Base-by-base conservation (phyloP, 2,113 vertebrate genomes). In the Notothenia rossii region DNA sequence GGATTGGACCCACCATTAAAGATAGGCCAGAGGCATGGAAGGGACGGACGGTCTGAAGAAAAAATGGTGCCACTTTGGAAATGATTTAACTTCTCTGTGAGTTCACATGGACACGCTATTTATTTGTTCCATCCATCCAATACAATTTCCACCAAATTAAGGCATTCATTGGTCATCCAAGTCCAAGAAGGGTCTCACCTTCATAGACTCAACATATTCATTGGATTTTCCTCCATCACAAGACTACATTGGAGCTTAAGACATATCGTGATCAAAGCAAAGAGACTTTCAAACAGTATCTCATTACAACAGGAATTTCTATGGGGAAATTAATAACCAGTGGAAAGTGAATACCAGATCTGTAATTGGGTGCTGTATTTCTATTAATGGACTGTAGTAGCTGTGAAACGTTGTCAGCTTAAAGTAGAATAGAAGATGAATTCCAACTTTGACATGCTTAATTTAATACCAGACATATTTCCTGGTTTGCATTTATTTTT, bases 301-400 rank as follows among this genome's bases (percentile, higher is more conserved):
- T 77, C 48, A 77, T 82, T 75, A 79, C 71, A 73, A 17, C 14
- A 1, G 58, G 51, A 43, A 40, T 66, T 82, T 46, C 62, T 48
- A 8, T 51, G 61, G 58, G 62, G 17, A 66, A 75, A 79, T 73
- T 17, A 66, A 83, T 63, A 53, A 59, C 33, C 48, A 60, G 45
- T 61, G 20, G 53, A 85, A 75, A 77, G 54, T 61, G 61, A 87
- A 74, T 59, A 64, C 7, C 15, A 76, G 49, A 68, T 77, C 45
- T 81, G 33, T 79, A 72, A 89, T 58, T 78, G 82, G 85, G 65
- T 62, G 53, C 46, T 55, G 50, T 40, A 40, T 77, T 82, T 73
- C 56, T 68, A 49, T 75, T 81, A 72, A 81, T 79, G 71, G 67
- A 66, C 75, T 45, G 48, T 69, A 65, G 61, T 59, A 61, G 60